phyloP scores from a whole-genome alignment of 1,140 invertebrate genomes.

The Lepidostoma basale region DNA sequence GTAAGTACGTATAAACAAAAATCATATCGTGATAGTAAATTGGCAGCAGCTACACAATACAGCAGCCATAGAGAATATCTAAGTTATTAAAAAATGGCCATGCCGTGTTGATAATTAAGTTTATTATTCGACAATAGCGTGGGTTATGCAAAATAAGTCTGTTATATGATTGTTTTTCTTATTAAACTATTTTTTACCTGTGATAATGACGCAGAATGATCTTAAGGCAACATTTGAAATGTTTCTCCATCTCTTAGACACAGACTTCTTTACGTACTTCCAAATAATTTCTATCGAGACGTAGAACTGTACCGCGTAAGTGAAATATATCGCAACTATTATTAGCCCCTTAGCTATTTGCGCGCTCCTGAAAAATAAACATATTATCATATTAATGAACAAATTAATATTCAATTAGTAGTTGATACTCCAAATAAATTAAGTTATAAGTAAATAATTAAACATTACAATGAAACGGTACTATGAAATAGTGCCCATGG shows the following conservation, averaged over 20 bases:
- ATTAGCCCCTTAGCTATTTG: constrained; percentile 18
- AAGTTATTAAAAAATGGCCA: not conserved
- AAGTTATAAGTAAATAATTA: too few relatives aligned
- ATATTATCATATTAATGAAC: not conserved
- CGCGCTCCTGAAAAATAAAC: not conserved
- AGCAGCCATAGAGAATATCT: not conserved
- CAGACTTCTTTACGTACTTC: constrained; percentile 54
- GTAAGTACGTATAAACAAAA: not conserved
- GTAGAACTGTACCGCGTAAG: constrained; percentile 86
- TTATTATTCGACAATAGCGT: not conserved
- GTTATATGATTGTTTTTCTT: too few relatives aligned
- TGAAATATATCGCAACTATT: constrained; percentile 71
- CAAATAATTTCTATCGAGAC: constrained; percentile 75
- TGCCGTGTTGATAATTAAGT: not conserved
- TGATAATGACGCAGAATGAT: not conserved
- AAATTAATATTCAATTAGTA: not conserved
- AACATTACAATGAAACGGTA: too few relatives aligned
- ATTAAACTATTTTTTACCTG: constrained; percentile 4
- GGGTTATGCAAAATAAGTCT: not conserved
- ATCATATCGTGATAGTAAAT: not conserved
- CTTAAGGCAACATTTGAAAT: not conserved
- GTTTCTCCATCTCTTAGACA: constrained; percentile 53
- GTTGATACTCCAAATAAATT: too few relatives aligned
- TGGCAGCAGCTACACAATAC: not conserved
- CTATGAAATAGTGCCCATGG: too few relatives aligned